Percentiles rank a stretch among this genome's conserved stretches.
phyloP scores from a whole-genome alignment of 2,888 invertebrate genomes.

The Sminthurides aquaticus region DNA sequence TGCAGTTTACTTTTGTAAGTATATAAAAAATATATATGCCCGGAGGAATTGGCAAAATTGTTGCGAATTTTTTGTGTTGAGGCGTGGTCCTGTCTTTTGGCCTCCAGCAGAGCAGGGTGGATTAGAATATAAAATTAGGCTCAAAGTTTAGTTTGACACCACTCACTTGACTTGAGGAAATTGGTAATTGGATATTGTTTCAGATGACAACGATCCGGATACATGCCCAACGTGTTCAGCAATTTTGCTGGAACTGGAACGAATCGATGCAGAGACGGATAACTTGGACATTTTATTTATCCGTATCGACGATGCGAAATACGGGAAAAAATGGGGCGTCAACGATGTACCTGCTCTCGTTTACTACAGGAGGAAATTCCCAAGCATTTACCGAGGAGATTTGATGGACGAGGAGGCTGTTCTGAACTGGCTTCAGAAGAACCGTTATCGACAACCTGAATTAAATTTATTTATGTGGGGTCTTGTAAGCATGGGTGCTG shows the following conservation, averaged over 20 bases:
- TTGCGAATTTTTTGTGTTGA: neutral
- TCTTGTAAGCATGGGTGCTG: conserved; percentile 72
- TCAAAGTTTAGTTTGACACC: no score
- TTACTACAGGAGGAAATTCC: conserved; percentile 83
- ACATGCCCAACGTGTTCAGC: conserved; percentile 68
- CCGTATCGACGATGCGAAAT: conserved; percentile 83
- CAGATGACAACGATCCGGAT: conserved; percentile 63
- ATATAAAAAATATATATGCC: neutral
- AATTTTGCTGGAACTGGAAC: conserved; percentile 79
- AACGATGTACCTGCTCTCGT: conserved; percentile 83
- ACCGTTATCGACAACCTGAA: conserved; percentile 85
- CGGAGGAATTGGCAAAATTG: no score
- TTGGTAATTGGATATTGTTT: no score
- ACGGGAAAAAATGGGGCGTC: conserved; percentile 89
- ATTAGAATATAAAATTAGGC: no score
- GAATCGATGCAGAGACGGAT: conserved; percentile 80
- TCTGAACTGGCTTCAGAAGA: conserved; percentile 71
- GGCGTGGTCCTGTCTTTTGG: no score
- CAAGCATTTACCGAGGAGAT: conserved; percentile 81
- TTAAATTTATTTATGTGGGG: conserved; percentile 91
- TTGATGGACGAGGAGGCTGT: conserved; percentile 27
- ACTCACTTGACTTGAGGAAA: no score
- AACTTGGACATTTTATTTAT: conserved; percentile 90
- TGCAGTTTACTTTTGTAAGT: conserved; percentile 89
- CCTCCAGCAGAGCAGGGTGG: no score